Conservation (phyloP, 2,888 invertebrate genomes). For the Xylocampa areola region DNA sequence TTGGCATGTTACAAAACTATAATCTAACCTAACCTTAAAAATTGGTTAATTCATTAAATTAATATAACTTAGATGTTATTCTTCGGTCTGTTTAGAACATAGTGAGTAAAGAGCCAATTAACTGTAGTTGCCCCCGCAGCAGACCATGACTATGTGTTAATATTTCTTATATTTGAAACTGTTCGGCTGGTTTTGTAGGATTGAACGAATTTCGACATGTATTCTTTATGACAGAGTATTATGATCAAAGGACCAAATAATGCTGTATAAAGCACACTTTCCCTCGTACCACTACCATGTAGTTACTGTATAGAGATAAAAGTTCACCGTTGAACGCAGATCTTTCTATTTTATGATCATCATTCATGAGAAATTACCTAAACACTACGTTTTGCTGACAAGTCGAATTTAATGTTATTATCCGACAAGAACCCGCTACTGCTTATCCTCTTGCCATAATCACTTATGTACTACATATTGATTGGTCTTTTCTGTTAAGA, state of each 20-base stretch:
- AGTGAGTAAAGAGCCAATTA: slow-evolving; percentile 66
- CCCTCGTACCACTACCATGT: too few species aligned
- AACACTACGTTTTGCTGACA: too few species aligned
- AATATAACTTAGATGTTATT: slow-evolving; percentile 57
- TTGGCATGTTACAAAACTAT: slow-evolving; percentile 28
- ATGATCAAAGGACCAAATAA: background rate
- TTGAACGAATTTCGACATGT: background rate
- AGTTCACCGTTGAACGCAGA: too few species aligned
- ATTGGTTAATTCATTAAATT: slow-evolving; percentile 50
- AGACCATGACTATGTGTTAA: slow-evolving; percentile 63
- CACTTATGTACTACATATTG: too few species aligned
- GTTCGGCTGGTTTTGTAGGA: background rate
- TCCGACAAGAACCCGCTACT: too few species aligned
- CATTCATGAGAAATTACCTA: too few species aligned
- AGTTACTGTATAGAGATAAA: too few species aligned
- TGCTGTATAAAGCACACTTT: too few species aligned
- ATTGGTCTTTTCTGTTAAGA: too few species aligned
- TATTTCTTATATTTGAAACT: slow-evolving; percentile 38
- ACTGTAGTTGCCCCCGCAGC: slow-evolving; percentile 63
- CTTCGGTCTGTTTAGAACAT: slow-evolving; percentile 72
- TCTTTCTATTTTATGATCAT: too few species aligned
- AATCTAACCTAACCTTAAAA: slow-evolving; percentile 48
- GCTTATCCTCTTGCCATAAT: too few species aligned
- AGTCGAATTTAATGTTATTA: too few species aligned
- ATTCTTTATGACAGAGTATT: background rate